phyloP scores from a whole-genome alignment of 2,797 vertebrate genomes.

The Lates japonicus region DNA sequence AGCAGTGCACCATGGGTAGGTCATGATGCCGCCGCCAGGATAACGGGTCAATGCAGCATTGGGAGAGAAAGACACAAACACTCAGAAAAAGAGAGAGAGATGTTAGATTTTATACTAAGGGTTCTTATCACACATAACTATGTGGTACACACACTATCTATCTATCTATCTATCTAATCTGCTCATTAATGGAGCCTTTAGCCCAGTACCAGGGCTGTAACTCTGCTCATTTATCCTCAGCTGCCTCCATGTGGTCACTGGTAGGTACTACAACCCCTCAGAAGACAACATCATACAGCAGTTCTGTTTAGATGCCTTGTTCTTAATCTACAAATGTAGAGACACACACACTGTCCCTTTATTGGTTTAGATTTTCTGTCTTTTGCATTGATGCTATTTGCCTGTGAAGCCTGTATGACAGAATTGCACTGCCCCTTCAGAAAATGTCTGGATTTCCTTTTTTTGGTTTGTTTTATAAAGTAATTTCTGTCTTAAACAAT shows the following conservation, averaged over 20 bases:
- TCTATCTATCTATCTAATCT: background rate
- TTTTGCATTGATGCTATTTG: too few species aligned
- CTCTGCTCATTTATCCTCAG: slow-evolving; percentile 18
- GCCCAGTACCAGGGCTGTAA: background rate
- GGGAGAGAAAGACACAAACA: background rate
- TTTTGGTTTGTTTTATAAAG: too few species aligned
- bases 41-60: slow-evolving; percentile 52
- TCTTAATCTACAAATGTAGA: background rate
- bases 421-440: too few species aligned
- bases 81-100: too few species aligned
- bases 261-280: slow-evolving; percentile 20
- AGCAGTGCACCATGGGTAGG: slow-evolving; percentile 78
- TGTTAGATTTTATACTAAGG: too few species aligned
- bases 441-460: too few species aligned
- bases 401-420: too few species aligned
- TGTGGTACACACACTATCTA: background rate
- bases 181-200: background rate
- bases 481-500: background rate
- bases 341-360: background rate
- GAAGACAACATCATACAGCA: background rate
- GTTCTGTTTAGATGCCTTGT: background rate
- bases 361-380: too few species aligned
- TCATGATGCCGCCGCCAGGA: slow-evolving; percentile 49
- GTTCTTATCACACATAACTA: too few species aligned
- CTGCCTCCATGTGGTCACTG: slow-evolving; percentile 52